These are phyloP conservation scores for Poeciliopsis prolifica DNA, from an alignment of 2,113 vertebrate genomes.

Conservation along the genomic window DNA sequence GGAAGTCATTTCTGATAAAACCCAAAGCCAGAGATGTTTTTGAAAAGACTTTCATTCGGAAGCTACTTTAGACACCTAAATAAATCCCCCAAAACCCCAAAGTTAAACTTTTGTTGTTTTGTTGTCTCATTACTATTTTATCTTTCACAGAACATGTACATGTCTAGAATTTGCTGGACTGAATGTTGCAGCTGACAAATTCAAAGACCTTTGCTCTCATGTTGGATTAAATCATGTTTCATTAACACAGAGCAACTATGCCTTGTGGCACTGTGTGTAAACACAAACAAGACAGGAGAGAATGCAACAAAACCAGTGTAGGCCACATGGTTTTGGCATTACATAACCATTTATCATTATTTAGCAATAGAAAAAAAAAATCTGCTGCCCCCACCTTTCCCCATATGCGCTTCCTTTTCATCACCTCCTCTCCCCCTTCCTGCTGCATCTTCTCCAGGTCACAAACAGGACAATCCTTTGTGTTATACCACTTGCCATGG, in stretches of 20 bases:
- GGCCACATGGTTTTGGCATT: slow-evolving; percentile 25
- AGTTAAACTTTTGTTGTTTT: not conserved
- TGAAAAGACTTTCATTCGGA: not conserved
- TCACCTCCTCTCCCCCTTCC: not conserved
- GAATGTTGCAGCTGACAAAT: slow-evolving; percentile 42
- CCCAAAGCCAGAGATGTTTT: not conserved
- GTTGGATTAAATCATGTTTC: slow-evolving; percentile 50
- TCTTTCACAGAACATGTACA: not conserved
- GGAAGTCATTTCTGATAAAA: not conserved
- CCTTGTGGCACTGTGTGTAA: slow-evolving; percentile 25
- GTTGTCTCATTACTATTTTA: not conserved
- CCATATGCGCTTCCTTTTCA: not conserved
- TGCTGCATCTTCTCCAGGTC: slow-evolving; percentile 21
- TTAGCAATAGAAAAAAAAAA: not conserved
- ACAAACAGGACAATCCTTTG: slow-evolving; percentile 28
- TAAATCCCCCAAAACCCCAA: too few species aligned
- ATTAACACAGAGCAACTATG: slow-evolving; percentile 40
- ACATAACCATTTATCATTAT: slow-evolving; percentile 36
- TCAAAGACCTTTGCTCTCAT: slow-evolving; percentile 32
- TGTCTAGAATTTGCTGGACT: not conserved
- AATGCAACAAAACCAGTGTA: not conserved
- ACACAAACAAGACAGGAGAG: not conserved
- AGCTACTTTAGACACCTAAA: not conserved
- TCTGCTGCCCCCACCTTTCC: not conserved
- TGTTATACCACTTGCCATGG: slow-evolving; percentile 32